These are phyloP conservation scores for Nibea albiflora DNA, from an alignment of 2,113 vertebrate species.

Conservation along the genomic window DNA sequence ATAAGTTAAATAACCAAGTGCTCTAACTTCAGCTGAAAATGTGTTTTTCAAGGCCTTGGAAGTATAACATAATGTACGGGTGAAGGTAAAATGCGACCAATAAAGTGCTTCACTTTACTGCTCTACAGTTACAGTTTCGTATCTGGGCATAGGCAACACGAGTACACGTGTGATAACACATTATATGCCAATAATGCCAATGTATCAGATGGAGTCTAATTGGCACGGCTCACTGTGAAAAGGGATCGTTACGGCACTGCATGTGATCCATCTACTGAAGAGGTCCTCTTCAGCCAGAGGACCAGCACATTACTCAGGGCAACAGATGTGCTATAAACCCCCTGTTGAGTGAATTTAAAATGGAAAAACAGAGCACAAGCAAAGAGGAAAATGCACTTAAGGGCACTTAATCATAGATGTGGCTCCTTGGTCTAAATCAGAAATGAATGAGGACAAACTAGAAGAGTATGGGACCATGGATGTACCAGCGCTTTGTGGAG, in stretches of 20 bases:
- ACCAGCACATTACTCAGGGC: conserved; percentile 35
- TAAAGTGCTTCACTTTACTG: neutral
- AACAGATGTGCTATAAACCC: conserved; percentile 27
- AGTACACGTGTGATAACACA: neutral
- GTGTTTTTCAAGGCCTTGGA: too few species aligned
- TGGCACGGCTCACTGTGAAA: neutral
- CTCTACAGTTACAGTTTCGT: neutral
- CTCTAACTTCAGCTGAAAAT: neutral
- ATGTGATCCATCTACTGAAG: conserved; percentile 4
- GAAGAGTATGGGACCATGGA: conserved; percentile 8
- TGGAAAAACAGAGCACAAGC: conserved; percentile 37
- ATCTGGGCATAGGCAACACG: neutral
- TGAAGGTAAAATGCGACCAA: neutral
- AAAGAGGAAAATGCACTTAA: conserved; percentile 62
- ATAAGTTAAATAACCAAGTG: neutral
- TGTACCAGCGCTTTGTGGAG: conserved; percentile 22
- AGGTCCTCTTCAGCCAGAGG: conserved; percentile 28
- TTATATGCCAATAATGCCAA: neutral
- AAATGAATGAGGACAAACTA: conserved; percentile 44
- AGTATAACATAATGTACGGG: too few species aligned
- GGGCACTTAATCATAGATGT: conserved; percentile 62
- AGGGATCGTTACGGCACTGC: neutral
- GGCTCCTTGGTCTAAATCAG: conserved; percentile 52
- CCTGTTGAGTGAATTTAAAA: conserved; percentile 56
- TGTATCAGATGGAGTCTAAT: neutral